These are phyloP conservation scores for Paralvinella palmiformis DNA, from an alignment of 1,140 invertebrate species.

Conservation along the genomic window DNA sequence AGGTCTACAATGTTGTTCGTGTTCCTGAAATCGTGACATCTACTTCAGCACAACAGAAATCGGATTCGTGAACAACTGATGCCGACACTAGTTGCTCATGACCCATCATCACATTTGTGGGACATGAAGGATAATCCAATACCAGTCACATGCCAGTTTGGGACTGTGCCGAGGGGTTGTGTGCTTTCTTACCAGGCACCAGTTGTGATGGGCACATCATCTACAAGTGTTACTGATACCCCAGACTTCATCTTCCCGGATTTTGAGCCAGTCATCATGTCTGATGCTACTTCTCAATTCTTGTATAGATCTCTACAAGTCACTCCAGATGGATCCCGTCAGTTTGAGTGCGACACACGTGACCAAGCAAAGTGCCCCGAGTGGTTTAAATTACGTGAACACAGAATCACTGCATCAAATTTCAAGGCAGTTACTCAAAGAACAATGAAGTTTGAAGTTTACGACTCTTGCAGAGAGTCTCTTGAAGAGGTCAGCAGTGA, in stretches of 20 bases:
- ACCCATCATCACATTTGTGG: not conserved
- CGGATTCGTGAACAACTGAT: not conserved
- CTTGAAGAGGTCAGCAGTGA: too few relatives aligned
- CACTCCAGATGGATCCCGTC: not conserved
- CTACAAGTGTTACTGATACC: not conserved
- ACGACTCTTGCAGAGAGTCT: too few relatives aligned
- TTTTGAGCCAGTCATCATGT: too few relatives aligned
- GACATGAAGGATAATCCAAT: not conserved
- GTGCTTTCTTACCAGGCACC: not conserved
- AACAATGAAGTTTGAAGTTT: not conserved
- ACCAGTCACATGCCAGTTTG: slow-evolving; percentile 1
- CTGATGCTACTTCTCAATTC: too few relatives aligned
- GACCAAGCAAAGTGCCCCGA: not conserved
- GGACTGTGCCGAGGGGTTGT: not conserved
- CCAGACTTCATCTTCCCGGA: not conserved
- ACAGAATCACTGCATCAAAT: not conserved
- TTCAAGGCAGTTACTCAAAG: not conserved
- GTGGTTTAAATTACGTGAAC: not conserved
- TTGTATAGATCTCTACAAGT: not conserved
- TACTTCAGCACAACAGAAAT: not conserved
- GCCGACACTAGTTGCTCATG: not conserved
- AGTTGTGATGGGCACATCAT: not conserved
- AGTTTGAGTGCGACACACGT: not conserved
- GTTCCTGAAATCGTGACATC: not conserved
- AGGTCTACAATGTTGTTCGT: not conserved